These are phyloP conservation scores for Agrochola litura DNA, from an alignment of 2,888 invertebrate species.

Conservation along the genomic window DNA sequence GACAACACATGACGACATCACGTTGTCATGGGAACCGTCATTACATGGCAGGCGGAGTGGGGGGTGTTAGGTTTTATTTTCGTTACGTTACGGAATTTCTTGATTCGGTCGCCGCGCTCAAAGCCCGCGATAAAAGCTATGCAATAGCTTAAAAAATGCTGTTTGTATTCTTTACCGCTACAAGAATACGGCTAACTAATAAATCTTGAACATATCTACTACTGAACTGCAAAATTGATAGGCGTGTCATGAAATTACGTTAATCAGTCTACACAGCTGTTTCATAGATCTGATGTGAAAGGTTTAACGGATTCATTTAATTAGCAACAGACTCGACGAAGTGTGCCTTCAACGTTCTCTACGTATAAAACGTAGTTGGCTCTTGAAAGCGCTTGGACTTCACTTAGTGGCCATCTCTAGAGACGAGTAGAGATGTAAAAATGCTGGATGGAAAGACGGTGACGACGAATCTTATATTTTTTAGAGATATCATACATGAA, in stretches of 20 bases:
- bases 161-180: not conserved
- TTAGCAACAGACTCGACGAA: constrained; percentile 18
- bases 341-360: constrained; percentile 35
- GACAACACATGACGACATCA: too few relatives aligned
- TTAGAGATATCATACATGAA: too few relatives aligned
- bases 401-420: constrained; percentile 48
- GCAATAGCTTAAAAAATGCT: too few relatives aligned
- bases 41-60: too few relatives aligned
- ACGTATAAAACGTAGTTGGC: constrained; percentile 46
- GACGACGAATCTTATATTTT: not conserved
- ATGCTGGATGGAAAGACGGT: constrained; percentile 13
- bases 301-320: constrained; percentile 31
- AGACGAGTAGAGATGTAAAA: constrained; percentile 23
- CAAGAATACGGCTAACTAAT: not conserved
- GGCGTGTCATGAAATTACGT: not conserved
- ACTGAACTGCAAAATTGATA: not conserved
- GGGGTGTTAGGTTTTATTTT: too few relatives aligned
- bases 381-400: constrained; percentile 46
- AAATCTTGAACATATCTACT: not conserved
- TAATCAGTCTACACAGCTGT: not conserved
- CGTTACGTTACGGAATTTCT: too few relatives aligned
- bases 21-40: too few relatives aligned
- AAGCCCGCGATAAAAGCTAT: too few relatives aligned
- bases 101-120: too few relatives aligned
- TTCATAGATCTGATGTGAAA: constrained; percentile 30